These are phyloP conservation scores for Rhynchophorus ferrugineus DNA, from an alignment of 1,140 invertebrate genomes.

Conservation along the genomic window DNA sequence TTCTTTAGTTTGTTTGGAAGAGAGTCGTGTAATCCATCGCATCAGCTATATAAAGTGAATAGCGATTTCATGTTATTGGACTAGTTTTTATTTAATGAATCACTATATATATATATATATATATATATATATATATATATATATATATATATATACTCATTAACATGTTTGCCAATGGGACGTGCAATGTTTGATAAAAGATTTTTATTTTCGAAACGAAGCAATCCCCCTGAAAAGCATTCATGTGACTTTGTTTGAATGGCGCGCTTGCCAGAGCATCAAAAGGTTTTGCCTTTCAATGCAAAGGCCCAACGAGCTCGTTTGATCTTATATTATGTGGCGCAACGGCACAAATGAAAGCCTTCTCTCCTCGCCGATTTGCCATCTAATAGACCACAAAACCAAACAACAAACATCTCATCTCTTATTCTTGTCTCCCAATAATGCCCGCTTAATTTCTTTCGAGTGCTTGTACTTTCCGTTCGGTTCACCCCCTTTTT, in stretches of 20 bases:
- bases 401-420: slow-evolving; percentile 25
- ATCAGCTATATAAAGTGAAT: no score
- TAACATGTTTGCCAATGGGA: neutral
- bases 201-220: slow-evolving; percentile 11
- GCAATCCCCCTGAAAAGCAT: slow-evolving; percentile 14
- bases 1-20: no score
- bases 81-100: no score
- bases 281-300: slow-evolving; percentile 24
- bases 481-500: slow-evolving; percentile 15
- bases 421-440: slow-evolving; percentile 25
- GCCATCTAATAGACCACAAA: slow-evolving; percentile 25
- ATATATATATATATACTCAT: neutral
- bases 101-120: no score
- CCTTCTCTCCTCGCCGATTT: slow-evolving; percentile 22
- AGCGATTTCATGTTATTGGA: no score
- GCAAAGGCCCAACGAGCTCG: slow-evolving; percentile 20
- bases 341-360: slow-evolving; percentile 23
- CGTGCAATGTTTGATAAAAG: neutral
- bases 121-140: neutral
- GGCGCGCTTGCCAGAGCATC: slow-evolving; percentile 14
- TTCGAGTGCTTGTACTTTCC: slow-evolving; percentile 19
- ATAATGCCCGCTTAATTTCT: slow-evolving; percentile 26
- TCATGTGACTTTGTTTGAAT: slow-evolving; percentile 16
- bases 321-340: slow-evolving; percentile 26
- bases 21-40: no score